phyloP scores from a whole-genome alignment of 1,140 invertebrate genomes.

The Aphis gossypii region DNA sequence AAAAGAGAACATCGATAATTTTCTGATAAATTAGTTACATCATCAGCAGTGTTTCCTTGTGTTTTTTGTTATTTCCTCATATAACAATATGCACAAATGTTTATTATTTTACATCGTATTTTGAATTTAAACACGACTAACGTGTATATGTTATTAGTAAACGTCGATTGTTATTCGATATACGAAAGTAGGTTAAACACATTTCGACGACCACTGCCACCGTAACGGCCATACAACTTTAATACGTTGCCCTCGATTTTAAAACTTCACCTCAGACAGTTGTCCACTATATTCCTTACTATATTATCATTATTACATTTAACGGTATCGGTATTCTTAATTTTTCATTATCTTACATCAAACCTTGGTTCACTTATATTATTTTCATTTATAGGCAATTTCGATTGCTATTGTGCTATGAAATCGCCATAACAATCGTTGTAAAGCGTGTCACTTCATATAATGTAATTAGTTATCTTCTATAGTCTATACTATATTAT shows the following conservation, averaged over 20 bases:
- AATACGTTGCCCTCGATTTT: neutral
- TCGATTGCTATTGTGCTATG: neutral
- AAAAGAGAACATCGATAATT: neutral
- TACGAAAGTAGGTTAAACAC: slow-evolving; percentile 32
- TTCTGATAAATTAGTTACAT: neutral
- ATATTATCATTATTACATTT: neutral
- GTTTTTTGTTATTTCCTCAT: neutral
- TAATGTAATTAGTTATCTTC: too few relatives aligned
- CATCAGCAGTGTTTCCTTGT: too few relatives aligned
- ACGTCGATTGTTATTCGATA: neutral
- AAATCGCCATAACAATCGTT: neutral
- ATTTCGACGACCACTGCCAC: neutral
- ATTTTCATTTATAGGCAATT: neutral
- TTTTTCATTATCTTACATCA: neutral
- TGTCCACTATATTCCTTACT: neutral
- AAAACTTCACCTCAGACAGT: neutral
- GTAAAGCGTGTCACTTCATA: neutral
- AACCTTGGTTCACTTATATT: neutral
- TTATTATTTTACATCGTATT: neutral
- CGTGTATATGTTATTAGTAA: neutral
- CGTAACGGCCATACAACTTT: neutral
- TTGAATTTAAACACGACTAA: neutral
- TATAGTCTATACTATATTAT: too few relatives aligned
- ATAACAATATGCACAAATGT: neutral
- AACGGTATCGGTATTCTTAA: neutral